Evolutionary conservation across 1,140 invertebrate species (phyloP).

Genomic region (Pectinophora gossypiella): DNA sequence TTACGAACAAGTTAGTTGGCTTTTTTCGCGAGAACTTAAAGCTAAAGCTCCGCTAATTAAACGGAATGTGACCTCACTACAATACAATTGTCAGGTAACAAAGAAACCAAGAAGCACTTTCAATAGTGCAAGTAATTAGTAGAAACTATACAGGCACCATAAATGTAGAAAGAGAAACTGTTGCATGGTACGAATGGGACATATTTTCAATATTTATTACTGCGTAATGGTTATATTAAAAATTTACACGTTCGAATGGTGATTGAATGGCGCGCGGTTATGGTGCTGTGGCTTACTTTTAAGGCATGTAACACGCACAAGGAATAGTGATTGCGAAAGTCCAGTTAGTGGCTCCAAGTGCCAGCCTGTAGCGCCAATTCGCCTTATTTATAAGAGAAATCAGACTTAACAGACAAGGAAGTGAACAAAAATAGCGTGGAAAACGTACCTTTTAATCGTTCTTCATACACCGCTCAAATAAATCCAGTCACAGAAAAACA

Average conservation of each 20-base stretch:
- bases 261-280: conserved; percentile 36
- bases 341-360: conserved; percentile 50
- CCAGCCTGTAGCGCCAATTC: background rate
- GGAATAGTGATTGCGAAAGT: conserved; percentile 69
- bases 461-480: conserved; percentile 60
- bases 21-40: too few relatives aligned
- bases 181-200: conserved; percentile 41
- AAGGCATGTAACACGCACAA: conserved; percentile 56
- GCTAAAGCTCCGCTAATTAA: too few relatives aligned
- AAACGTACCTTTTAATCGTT: conserved; percentile 56
- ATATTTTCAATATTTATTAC: conserved; percentile 7
- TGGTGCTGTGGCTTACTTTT: conserved; percentile 50
- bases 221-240: conserved; percentile 36
- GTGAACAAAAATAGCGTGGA: conserved; percentile 5
- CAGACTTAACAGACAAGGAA: conserved; percentile 2
- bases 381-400: conserved; percentile 5
- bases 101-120: conserved; percentile 32
- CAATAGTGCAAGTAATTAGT: conserved; percentile 34
- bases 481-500: conserved; percentile 68
- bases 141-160: conserved; percentile 43
- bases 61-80: too few relatives aligned
- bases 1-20: too few relatives aligned
- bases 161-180: conserved; percentile 43
- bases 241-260: conserved; percentile 42
- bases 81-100: too few relatives aligned